These are phyloP conservation scores for Brotula barbata DNA, from an alignment of 2,797 vertebrate genomes.

Conservation along the genomic window DNA sequence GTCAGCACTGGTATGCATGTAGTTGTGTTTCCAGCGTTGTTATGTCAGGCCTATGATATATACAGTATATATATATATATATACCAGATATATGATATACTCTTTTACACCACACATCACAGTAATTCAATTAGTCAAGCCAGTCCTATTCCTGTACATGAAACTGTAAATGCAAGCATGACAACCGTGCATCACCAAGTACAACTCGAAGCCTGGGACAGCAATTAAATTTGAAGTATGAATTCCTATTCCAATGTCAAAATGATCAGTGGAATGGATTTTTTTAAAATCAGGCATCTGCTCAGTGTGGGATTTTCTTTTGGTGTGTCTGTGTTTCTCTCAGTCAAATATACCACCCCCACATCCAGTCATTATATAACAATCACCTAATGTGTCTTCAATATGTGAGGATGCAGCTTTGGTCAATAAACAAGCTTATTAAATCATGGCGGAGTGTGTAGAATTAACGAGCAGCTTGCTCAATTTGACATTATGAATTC, in stretches of 20 bases:
- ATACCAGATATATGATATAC: no score
- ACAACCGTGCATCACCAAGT: slow-evolving; percentile 4
- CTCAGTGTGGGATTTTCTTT: neutral
- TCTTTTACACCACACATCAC: slow-evolving; percentile 48
- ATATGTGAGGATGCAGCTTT: slow-evolving; percentile 29
- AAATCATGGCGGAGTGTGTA: slow-evolving; percentile 47
- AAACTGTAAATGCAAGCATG: slow-evolving; percentile 50
- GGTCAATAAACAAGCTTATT: slow-evolving; percentile 57
- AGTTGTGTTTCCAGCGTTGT: no score
- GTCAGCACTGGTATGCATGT: slow-evolving; percentile 27
- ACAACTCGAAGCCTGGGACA: neutral
- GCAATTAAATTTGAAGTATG: slow-evolving; percentile 58
- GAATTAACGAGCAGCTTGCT: slow-evolving; percentile 44
- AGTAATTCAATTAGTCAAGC: slow-evolving; percentile 65
- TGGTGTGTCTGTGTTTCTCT: slow-evolving; percentile 1
- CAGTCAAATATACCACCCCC: slow-evolving; percentile 29
- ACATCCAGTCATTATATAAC: slow-evolving; percentile 29
- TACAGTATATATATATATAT: no score
- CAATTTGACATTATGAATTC: slow-evolving; percentile 39
- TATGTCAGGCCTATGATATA: no score
- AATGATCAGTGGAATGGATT: slow-evolving; percentile 15
- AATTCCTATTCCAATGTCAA: slow-evolving; percentile 34
- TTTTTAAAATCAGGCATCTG: neutral
- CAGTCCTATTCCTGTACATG: slow-evolving; percentile 28
- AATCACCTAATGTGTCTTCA: slow-evolving; percentile 36